Evolutionary conservation across 2,113 vertebrate genomes (phyloP).

Genomic region (Rana temporaria): DNA sequence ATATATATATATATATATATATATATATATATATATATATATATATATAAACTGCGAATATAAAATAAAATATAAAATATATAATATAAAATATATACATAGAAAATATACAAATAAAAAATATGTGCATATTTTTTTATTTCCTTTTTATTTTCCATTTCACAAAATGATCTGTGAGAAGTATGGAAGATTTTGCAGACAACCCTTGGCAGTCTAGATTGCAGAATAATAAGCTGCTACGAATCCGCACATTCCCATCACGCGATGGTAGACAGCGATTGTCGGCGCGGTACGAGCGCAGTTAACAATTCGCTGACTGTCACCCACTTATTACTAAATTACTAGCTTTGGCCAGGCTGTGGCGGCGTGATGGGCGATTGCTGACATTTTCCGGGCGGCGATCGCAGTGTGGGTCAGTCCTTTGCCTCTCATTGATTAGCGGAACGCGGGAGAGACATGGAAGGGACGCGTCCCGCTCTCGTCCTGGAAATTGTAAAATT

Average conservation of each 20-base stretch:
- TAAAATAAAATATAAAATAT: too few relatives aligned
- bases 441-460: constrained; percentile 57
- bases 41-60: too few relatives aligned
- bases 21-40: too few relatives aligned
- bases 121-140: too few relatives aligned
- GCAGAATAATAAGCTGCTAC: neutral
- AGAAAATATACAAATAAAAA: too few relatives aligned
- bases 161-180: too few relatives aligned
- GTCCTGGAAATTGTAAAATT: constrained; percentile 7
- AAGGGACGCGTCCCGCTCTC: constrained; percentile 48
- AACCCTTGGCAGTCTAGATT: neutral
- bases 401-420: constrained; percentile 61
- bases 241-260: neutral
- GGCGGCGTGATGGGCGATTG: constrained; percentile 64
- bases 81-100: too few relatives aligned
- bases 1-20: too few relatives aligned
- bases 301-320: constrained; percentile 75
- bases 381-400: constrained; percentile 52
- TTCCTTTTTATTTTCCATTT: too few relatives aligned
- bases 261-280: neutral
- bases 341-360: constrained; percentile 70
- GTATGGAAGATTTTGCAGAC: too few relatives aligned
- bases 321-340: constrained; percentile 79
- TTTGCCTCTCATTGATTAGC: constrained; percentile 58
- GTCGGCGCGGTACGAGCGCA: constrained; percentile 63